phyloP scores from a whole-genome alignment of 2,113 vertebrate species.

The Canis aureus region DNA sequence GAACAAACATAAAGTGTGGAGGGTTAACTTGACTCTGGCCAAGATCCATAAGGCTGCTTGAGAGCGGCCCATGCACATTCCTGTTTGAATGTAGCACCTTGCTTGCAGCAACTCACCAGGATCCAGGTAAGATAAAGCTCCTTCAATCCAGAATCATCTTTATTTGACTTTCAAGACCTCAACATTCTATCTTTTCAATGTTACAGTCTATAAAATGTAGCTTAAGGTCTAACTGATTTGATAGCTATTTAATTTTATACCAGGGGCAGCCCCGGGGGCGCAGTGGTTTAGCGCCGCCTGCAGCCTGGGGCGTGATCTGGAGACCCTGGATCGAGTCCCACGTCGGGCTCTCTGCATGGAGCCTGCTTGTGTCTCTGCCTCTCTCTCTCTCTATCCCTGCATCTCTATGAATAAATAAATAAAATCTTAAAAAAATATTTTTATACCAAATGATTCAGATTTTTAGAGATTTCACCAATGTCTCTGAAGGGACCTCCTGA shows the following conservation, averaged over 20 bases:
- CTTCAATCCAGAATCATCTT: constrained; percentile 35
- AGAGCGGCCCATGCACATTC: constrained; percentile 89
- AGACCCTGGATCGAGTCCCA: too few relatives aligned
- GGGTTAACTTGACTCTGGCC: constrained; percentile 93
- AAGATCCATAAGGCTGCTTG: constrained; percentile 93
- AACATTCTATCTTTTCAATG: constrained; percentile 26
- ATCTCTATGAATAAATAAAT: too few relatives aligned
- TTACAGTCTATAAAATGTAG: constrained; percentile 1
- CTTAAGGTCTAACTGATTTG: constrained; percentile 47
- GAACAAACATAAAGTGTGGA: constrained; percentile 93
- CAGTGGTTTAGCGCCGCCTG: too few relatives aligned
- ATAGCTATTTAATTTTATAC: constrained; percentile 21
- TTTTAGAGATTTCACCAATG: neutral
- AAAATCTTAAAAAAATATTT: neutral
- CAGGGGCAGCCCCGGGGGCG: neutral
- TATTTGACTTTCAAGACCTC: constrained; percentile 49
- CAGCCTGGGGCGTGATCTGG: too few relatives aligned
- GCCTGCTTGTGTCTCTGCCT: too few relatives aligned
- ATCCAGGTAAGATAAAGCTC: neutral
- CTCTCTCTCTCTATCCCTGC: too few relatives aligned
- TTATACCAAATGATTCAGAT: neutral
- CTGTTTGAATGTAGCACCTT: neutral
- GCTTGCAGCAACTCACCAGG: neutral
- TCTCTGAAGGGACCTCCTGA: neutral
- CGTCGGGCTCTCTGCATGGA: too few relatives aligned